These are phyloP conservation scores for Limosa lapponica DNA, from an alignment of 2,797 vertebrate genomes.

Conservation along the genomic window DNA sequence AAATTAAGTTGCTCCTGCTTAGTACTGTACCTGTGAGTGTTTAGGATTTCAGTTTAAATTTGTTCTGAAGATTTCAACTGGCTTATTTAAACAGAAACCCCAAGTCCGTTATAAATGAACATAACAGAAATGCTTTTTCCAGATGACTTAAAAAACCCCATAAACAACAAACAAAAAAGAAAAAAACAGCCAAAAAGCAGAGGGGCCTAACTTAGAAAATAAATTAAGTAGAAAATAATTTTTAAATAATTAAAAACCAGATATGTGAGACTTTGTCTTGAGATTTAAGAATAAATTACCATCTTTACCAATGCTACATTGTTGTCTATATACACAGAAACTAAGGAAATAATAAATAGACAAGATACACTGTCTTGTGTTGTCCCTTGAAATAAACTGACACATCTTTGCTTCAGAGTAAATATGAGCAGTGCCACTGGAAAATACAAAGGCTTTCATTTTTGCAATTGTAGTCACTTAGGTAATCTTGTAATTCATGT, in stretches of 20 bases:
- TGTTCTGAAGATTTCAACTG: neutral
- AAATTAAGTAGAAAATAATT: neutral
- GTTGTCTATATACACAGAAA: neutral
- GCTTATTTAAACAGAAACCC: neutral
- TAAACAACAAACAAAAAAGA: no score
- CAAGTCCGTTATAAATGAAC: neutral
- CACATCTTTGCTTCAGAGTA: neutral
- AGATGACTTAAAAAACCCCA: neutral
- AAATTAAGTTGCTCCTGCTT: neutral
- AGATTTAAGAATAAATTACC: neutral
- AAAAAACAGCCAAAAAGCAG: accelerated
- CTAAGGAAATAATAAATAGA: neutral
- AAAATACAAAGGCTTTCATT: neutral
- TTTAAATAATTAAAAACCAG: neutral
- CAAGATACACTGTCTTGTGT: neutral
- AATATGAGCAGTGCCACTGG: neutral
- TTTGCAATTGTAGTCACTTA: neutral
- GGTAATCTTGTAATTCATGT: neutral
- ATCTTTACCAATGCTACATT: neutral
- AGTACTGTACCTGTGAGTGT: neutral
- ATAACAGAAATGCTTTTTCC: neutral
- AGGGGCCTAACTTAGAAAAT: neutral
- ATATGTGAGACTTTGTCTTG: neutral
- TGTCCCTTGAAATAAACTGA: neutral
- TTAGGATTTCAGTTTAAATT: neutral